Conservation (phyloP, 2,797 vertebrate species). For the Sebastes matsubarae region DNA sequence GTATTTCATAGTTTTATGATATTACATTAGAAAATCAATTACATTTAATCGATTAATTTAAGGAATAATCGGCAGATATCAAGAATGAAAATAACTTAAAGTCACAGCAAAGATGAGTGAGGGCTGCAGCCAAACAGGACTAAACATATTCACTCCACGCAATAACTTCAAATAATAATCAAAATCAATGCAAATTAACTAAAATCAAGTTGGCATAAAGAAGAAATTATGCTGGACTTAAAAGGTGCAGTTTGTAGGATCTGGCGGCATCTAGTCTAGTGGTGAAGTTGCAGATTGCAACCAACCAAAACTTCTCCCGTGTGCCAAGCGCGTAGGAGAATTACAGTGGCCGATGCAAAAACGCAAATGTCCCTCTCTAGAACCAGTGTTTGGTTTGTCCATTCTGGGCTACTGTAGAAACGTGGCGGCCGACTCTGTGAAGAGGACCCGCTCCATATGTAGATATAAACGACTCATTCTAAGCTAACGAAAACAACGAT, state of each 20-base stretch:
- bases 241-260: too few relatives aligned
- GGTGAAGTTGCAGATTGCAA: too few relatives aligned
- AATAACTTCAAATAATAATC: background rate
- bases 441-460: too few relatives aligned
- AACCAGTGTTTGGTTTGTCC: too few relatives aligned
- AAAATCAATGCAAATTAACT: background rate
- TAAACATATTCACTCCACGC: background rate
- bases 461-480: too few relatives aligned
- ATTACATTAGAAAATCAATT: background rate
- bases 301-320: too few relatives aligned
- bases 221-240: background rate
- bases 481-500: too few relatives aligned
- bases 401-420: too few relatives aligned
- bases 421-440: accelerated
- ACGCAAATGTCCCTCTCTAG: too few relatives aligned
- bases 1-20: background rate
- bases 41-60: background rate
- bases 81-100: background rate
- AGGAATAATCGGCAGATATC: background rate
- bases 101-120: background rate
- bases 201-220: background rate
- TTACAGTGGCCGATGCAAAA: accelerated
- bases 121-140: background rate
- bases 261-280: too few relatives aligned
- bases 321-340: too few relatives aligned